Base-by-base conservation (phyloP, 2,888 invertebrate species). In the Drosophila subquinaria region DNA sequence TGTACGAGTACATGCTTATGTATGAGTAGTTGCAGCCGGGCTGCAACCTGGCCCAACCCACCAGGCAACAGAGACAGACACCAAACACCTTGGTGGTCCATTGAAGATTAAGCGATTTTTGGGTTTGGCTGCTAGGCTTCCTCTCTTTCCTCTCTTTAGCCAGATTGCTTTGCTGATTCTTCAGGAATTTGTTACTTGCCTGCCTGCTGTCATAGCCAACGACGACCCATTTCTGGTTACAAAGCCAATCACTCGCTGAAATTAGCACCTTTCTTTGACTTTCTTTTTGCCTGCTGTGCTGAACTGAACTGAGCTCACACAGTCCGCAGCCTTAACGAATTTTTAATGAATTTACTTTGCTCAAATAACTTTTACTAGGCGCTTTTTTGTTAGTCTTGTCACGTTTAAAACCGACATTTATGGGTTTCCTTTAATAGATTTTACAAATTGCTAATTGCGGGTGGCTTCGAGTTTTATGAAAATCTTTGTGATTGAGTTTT, bases 181-280 rank as follows among this genome's bases (percentile, higher is more conserved):
- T 63, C 51, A 70, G 71, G 77, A 80, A 76, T 74, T 67, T 71
- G 23, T 35, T 56, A 5, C 17, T 36, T 45, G 20, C 35, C 17
- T 30, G 48, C 43, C 30, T 35, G 47, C 53, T 67, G 64, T 59
- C 65, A 69, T 65, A 66, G 69, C 63, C 68, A 73, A 60, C 40
- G 45, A 57, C 83, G 88, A 85, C 88, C 88, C 73, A 85, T 85
- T 85, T 85, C 43, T 60, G 55, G 55, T 38, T 51, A 30, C 53
- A 62, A 45, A 64, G 76, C 70, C 75, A 87, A 82, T 73, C 81
- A 72, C 68, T 75, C 75, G 82, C 75, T 81, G 81, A 81, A 82
- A 85, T 86, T 86, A 88, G 81, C 86, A 86, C 88, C 85, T 86
- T 88, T 88, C 81, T 64, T 77, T 79, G 86, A 88, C 85, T 85